These are phyloP conservation scores for Distichodus sexfasciatus DNA, from an alignment of 2,797 vertebrate genomes.

Conservation along the genomic window DNA sequence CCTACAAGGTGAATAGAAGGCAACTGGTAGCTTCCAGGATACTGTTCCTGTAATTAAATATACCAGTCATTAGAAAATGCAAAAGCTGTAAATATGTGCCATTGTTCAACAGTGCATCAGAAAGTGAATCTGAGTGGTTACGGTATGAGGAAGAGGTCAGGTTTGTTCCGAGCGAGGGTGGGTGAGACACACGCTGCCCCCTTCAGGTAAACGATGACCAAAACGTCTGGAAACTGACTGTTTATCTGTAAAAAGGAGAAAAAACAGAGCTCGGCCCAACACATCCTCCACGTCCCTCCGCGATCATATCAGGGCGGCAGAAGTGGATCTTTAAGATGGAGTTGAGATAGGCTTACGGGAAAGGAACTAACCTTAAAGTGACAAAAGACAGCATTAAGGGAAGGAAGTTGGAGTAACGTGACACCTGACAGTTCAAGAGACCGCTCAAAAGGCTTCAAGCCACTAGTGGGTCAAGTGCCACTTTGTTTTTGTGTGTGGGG, in stretches of 20 bases:
- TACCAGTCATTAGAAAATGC: too few relatives aligned
- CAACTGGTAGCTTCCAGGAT: too few relatives aligned
- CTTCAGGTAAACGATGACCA: constrained; percentile 13
- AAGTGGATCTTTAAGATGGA: constrained; percentile 28
- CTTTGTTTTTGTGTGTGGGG: background rate
- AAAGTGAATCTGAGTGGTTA: background rate
- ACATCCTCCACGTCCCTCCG: constrained; percentile 29
- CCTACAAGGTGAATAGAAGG: too few relatives aligned
- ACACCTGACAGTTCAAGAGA: constrained; percentile 10
- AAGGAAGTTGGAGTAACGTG: constrained; percentile 13
- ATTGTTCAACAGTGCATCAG: too few relatives aligned
- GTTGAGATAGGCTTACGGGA: constrained; percentile 30
- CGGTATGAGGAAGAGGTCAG: background rate
- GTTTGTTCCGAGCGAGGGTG: background rate
- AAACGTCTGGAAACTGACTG: background rate
- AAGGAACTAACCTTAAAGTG: constrained; percentile 14
- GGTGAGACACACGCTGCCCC: constrained; percentile 32
- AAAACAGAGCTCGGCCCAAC: constrained; percentile 36
- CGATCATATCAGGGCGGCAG: constrained; percentile 27
- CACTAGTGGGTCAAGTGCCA: background rate
- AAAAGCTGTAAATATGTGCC: too few relatives aligned
- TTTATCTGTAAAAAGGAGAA: constrained; percentile 24
- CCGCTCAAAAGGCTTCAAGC: background rate
- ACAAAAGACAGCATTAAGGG: constrained; percentile 12
- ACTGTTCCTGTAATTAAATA: too few relatives aligned